phyloP scores from a whole-genome alignment of 2,888 invertebrate genomes.

The Quadroppia sp. region DNA sequence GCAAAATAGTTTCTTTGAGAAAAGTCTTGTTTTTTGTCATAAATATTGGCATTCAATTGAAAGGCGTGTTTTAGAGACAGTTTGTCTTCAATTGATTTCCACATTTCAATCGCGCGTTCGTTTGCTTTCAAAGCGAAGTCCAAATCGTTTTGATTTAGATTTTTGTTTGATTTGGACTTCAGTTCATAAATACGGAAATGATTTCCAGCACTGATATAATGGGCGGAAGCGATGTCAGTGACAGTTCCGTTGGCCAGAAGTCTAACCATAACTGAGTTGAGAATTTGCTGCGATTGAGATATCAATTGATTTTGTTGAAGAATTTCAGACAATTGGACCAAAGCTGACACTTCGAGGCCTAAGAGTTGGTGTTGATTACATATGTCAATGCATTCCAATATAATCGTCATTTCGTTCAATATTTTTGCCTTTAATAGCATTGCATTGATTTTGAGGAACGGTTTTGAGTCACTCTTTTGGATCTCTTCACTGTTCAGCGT shows the following conservation, averaged over 20 bases:
- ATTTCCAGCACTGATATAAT: slow-evolving; percentile 35
- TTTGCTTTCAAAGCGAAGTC: slow-evolving; percentile 27
- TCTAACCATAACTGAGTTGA: slow-evolving; percentile 33
- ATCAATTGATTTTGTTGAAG: neutral
- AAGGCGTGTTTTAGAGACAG: slow-evolving; percentile 21
- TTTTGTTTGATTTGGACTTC: neutral
- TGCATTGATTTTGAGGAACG: slow-evolving; percentile 26
- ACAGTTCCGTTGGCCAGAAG: slow-evolving; percentile 33
- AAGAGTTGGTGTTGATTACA: neutral
- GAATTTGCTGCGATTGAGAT: slow-evolving; percentile 21
- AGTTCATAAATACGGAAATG: slow-evolving; percentile 26
- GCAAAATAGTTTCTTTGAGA: slow-evolving; percentile 39
- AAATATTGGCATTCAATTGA: slow-evolving; percentile 34
- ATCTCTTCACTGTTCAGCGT: slow-evolving; percentile 9
- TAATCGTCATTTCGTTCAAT: neutral
- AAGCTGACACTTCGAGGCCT: slow-evolving; percentile 1
- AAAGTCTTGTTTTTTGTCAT: slow-evolving; percentile 35
- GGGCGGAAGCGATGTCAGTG: slow-evolving; percentile 19
- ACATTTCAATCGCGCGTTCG: slow-evolving; percentile 27
- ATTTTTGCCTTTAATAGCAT: slow-evolving; percentile 24
- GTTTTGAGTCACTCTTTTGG: slow-evolving; percentile 9
- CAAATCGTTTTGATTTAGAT: slow-evolving; percentile 17
- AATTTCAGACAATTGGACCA: neutral
- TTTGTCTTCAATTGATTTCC: slow-evolving; percentile 31
- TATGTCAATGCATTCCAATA: slow-evolving; percentile 16